Conservation (phyloP, 2,888 invertebrate genomes). For the Cosmia pyralina region DNA sequence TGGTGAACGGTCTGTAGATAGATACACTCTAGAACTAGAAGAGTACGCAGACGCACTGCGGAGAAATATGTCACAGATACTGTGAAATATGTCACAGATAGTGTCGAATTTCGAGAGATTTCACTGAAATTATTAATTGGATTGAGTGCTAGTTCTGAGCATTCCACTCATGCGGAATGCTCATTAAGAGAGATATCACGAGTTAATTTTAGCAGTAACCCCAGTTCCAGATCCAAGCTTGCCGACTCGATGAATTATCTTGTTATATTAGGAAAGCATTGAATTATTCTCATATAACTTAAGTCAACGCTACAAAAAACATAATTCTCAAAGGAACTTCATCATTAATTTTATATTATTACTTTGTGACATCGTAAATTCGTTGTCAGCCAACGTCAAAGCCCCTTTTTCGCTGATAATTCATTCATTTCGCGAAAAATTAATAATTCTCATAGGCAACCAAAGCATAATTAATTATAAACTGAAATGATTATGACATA, state of each 20-base stretch:
- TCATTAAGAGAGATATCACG: not conserved
- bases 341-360: not conserved
- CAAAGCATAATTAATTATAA: conserved; percentile 22
- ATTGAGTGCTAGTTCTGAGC: not conserved
- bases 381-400: not conserved
- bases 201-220: conserved; percentile 8
- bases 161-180: not conserved
- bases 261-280: not conserved
- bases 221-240: not conserved
- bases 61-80: not conserved
- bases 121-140: conserved; percentile 16
- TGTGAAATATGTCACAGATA: not conserved
- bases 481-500: conserved; percentile 18
- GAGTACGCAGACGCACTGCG: too few relatives aligned
- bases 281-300: not conserved
- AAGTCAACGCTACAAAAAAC: not conserved
- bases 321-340: not conserved
- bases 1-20: too few relatives aligned
- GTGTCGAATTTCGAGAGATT: conserved; percentile 11
- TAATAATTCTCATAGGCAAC: conserved; percentile 5
- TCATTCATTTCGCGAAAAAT: conserved; percentile 1
- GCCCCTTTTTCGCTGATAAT: not conserved
- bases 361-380: not conserved
- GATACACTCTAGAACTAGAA: too few relatives aligned
- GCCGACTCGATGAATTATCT: not conserved